phyloP scores from a whole-genome alignment of 2,888 invertebrate genomes.

The Agonum fuliginosum region DNA sequence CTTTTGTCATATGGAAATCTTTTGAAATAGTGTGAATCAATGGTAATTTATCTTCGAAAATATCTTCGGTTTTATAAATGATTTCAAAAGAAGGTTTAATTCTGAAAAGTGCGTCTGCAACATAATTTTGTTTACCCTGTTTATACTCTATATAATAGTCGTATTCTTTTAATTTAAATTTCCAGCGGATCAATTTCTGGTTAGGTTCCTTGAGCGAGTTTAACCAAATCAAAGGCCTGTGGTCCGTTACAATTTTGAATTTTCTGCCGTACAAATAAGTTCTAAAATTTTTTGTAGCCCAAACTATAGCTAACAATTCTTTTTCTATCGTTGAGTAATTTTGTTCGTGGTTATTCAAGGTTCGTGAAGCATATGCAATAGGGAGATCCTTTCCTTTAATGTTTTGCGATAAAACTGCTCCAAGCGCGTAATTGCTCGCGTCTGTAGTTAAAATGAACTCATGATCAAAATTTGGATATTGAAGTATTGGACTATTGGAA shows the following conservation, averaged over 20 bases:
- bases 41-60: neutral
- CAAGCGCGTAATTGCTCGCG: conserved; percentile 65
- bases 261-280: neutral
- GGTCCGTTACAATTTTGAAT: neutral
- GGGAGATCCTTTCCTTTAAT: conserved; percentile 64
- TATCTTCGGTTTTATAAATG: neutral
- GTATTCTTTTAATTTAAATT: neutral
- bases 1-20: neutral
- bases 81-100: neutral
- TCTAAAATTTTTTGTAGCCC: neutral
- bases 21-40: neutral
- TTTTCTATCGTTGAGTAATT: conserved; percentile 68
- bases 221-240: neutral
- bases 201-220: too few species aligned
- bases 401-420: conserved; percentile 65
- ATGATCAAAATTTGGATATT: conserved; percentile 67
- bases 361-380: conserved; percentile 66
- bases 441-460: conserved; percentile 66
- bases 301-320: conserved; percentile 62
- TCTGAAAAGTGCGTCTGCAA: neutral
- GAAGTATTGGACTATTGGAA: neutral
- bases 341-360: conserved; percentile 63
- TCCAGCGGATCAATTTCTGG: neutral
- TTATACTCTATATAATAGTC: neutral
- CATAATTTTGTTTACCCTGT: neutral